phyloP scores from a whole-genome alignment of 2,797 vertebrate genomes.

The Lemur catta region DNA sequence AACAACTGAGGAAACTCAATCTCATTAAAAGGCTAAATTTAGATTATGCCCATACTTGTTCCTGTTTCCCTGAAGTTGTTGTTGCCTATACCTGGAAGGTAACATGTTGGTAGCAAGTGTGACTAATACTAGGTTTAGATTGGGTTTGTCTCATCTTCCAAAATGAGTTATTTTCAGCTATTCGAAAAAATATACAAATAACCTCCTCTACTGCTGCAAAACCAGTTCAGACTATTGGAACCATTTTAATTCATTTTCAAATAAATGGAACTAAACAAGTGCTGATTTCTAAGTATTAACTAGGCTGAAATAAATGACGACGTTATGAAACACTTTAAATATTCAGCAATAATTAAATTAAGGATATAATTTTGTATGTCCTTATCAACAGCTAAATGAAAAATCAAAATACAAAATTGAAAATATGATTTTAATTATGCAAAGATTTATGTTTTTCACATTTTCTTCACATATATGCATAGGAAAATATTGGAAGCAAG shows the following conservation, averaged over 20 bases:
- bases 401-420: not conserved
- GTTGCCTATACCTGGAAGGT: not conserved
- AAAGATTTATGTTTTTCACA: not conserved
- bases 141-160: not conserved
- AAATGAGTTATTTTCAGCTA: constrained; percentile 20
- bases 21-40: constrained; percentile 3
- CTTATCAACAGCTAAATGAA: not conserved
- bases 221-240: not conserved
- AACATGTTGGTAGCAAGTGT: not conserved
- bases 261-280: not conserved
- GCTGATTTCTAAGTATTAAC: not conserved
- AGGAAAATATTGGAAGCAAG: not conserved
- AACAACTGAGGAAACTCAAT: not conserved
- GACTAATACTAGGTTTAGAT: not conserved
- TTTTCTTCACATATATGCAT: not conserved
- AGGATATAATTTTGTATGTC: not conserved
- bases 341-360: not conserved
- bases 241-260: constrained; percentile 32
- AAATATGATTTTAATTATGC: not conserved
- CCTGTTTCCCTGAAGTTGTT: not conserved
- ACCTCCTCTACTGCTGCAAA: not conserved
- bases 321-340: not conserved
- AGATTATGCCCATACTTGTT: not conserved
- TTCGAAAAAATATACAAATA: constrained; percentile 34
- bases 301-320: not conserved